These are phyloP conservation scores for Solen grandis DNA, from an alignment of 1,140 invertebrate genomes.

Conservation along the genomic window DNA sequence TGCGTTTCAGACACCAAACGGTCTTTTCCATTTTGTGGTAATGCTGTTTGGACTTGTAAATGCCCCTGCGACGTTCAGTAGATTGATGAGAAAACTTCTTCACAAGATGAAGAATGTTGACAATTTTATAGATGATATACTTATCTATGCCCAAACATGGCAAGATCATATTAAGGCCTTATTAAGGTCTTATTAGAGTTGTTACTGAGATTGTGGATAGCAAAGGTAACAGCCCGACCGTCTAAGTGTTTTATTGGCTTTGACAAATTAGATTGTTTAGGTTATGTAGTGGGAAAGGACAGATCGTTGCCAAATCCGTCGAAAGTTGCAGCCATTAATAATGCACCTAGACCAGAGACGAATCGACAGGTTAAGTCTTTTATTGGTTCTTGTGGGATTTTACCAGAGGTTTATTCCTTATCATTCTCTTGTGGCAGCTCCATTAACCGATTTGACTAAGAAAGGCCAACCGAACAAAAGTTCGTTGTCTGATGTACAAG, in stretches of 20 bases:
- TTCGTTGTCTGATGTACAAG: conserved; percentile 12
- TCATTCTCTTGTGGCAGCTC: conserved; percentile 14
- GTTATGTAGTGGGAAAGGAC: no score
- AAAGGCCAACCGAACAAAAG: conserved; percentile 5
- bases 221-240: conserved; percentile 48
- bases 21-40: conserved; percentile 58
- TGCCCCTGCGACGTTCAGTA: conserved; percentile 10
- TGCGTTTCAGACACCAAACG: conserved; percentile 60
- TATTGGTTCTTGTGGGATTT: conserved; percentile 12
- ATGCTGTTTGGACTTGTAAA: conserved; percentile 52
- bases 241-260: conserved; percentile 56
- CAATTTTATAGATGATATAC: no score
- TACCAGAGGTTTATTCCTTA: conserved; percentile 32
- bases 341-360: no score
- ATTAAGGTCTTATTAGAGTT: conserved; percentile 9
- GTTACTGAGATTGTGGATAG: conserved; percentile 27
- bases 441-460: conserved; percentile 9
- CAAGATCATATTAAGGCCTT: conserved; percentile 6
- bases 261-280: conserved; percentile 49
- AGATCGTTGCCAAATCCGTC: conserved; percentile 12
- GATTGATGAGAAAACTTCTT: no score
- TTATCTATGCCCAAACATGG: no score
- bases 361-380: background rate
- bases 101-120: no score
- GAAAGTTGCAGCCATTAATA: conserved; percentile 17